These are phyloP conservation scores for Vidua macroura DNA, from an alignment of 2,113 vertebrate species.

Conservation along the genomic window DNA sequence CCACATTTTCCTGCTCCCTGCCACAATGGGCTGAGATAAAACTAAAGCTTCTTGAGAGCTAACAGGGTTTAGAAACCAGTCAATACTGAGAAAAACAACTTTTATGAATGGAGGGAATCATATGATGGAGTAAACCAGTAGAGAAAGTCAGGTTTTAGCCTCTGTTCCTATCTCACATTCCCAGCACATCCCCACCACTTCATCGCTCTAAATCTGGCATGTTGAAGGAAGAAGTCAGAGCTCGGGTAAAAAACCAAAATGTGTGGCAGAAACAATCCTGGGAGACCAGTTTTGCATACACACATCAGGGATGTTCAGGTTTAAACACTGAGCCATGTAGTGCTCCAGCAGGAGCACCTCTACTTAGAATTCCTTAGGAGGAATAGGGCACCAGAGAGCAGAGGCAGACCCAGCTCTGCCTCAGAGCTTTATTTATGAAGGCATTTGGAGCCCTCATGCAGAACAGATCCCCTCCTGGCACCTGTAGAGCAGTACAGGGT, in stretches of 20 bases:
- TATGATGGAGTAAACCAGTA: not conserved
- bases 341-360: not conserved
- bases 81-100: conserved; percentile 22
- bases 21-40: not conserved
- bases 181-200: not conserved
- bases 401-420: not conserved
- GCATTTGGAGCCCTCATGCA: not conserved
- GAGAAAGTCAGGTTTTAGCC: not conserved
- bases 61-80: not conserved
- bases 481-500: not conserved
- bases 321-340: not conserved
- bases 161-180: not conserved
- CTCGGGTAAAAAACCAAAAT: not conserved
- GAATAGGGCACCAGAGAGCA: not conserved
- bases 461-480: not conserved
- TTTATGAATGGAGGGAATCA: not conserved
- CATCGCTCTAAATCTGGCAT: not conserved
- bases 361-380: not conserved
- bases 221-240: not conserved
- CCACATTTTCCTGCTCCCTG: not conserved
- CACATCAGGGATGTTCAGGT: not conserved
- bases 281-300: not conserved
- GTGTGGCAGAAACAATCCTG: accelerated
- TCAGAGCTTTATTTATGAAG: not conserved
- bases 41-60: not conserved